These are phyloP conservation scores for Eugnorisma glareosa DNA, from an alignment of 2,888 invertebrate species.

Conservation along the genomic window DNA sequence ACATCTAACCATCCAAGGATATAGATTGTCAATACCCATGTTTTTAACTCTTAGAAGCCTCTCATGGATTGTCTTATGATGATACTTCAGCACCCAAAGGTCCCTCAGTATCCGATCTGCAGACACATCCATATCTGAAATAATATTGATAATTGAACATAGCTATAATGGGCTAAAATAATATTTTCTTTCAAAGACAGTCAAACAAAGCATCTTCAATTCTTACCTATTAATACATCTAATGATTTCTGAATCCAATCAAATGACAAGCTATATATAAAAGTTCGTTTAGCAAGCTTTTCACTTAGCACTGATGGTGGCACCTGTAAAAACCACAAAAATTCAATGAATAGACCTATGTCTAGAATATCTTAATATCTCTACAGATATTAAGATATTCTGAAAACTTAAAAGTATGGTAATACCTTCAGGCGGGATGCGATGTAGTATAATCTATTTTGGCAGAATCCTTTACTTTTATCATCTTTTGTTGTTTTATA, in stretches of 20 bases:
- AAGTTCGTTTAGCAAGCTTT: slow-evolving; percentile 87
- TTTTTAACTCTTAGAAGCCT: slow-evolving; percentile 88
- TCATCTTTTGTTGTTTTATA: slow-evolving; percentile 83
- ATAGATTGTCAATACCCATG: slow-evolving; percentile 87
- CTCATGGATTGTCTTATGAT: slow-evolving; percentile 87
- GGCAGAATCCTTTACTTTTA: slow-evolving; percentile 78
- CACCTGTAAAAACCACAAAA: slow-evolving; percentile 75
- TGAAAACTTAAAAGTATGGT: neutral
- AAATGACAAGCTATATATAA: slow-evolving; percentile 90
- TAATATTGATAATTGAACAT: neutral
- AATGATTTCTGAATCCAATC: slow-evolving; percentile 89
- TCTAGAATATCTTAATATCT: too few relatives aligned
- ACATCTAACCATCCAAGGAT: slow-evolving; percentile 93
- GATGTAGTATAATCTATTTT: slow-evolving; percentile 91
- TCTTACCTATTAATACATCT: slow-evolving; percentile 86
- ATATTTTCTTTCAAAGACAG: neutral
- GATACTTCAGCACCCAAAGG: slow-evolving; percentile 92
- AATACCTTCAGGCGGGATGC: slow-evolving; percentile 85
- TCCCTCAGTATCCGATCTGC: slow-evolving; percentile 90
- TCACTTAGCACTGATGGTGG: slow-evolving; percentile 85
- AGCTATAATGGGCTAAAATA: neutral
- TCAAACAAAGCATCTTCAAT: neutral
- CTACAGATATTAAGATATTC: neutral
- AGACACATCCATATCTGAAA: slow-evolving; percentile 88
- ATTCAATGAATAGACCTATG: neutral